A percentile compares a stretch with the other conserved stretches of the same genome.
Evolutionary conservation across 2,888 invertebrate species (phyloP).

Genomic region (Cephus nigrinus): DNA sequence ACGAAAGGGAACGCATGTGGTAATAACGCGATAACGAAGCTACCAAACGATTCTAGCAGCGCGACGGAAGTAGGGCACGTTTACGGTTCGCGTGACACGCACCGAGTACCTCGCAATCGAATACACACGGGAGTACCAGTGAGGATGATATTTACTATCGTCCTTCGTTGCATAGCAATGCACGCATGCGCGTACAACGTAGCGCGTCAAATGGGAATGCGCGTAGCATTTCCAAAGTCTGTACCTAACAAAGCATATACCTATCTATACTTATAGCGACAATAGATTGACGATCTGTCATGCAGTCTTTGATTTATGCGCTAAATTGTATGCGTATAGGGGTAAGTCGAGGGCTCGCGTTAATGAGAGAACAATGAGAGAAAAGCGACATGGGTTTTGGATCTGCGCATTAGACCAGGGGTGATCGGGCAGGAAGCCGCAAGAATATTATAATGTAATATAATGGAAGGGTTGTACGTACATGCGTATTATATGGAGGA

Average conservation of each 20-base stretch:
- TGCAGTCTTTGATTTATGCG: background rate
- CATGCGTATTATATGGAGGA: background rate
- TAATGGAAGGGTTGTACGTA: background rate
- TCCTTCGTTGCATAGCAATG: background rate
- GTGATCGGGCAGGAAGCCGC: conserved; percentile 29
- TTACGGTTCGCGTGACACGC: background rate
- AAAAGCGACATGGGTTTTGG: background rate
- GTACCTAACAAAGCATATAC: background rate
- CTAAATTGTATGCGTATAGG: background rate
- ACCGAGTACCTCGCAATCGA: background rate
- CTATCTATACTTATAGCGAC: background rate
- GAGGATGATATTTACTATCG: background rate
- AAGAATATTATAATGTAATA: conserved; percentile 23
- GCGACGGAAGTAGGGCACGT: background rate
- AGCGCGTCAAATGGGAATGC: background rate
- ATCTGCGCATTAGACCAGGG: background rate
- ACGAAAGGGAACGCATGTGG: background rate
- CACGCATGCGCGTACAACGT: background rate
- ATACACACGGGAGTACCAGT: background rate
- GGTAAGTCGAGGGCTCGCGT: background rate
- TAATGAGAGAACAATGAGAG: conserved; percentile 2
- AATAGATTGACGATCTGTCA: background rate
- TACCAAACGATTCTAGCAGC: background rate
- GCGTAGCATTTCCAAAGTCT: background rate
- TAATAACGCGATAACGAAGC: background rate